Evolutionary conservation across 1,140 invertebrate species (phyloP).

Genomic region (Drosophila pseudoobscura): DNA sequence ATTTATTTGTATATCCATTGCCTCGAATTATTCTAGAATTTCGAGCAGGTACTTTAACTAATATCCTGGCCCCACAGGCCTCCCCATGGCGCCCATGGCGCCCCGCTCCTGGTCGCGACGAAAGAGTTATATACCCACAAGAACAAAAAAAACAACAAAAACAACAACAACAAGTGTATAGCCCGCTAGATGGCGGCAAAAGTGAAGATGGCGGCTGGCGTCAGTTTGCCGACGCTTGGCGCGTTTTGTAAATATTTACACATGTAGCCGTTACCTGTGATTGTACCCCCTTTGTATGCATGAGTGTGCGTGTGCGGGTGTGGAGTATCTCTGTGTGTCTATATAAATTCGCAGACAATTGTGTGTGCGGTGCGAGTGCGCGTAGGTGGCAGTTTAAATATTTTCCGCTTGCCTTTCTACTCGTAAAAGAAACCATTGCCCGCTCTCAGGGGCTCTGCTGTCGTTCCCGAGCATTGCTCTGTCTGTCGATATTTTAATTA

Average conservation of each 20-base stretch:
- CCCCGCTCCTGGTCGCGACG: slow-evolving; percentile 8
- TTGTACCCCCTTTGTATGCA: slow-evolving; percentile 34
- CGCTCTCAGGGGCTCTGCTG: slow-evolving; percentile 26
- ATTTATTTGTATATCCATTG: too few relatives aligned
- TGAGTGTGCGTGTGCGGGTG: slow-evolving; percentile 1
- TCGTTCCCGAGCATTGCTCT: slow-evolving; percentile 38
- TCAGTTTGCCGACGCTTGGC: slow-evolving; percentile 75
- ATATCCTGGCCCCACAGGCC: too few relatives aligned
- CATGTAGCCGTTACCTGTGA: slow-evolving; percentile 81
- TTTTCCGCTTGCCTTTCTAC: slow-evolving; percentile 43
- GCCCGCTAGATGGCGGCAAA: slow-evolving; percentile 38
- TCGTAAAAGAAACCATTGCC: slow-evolving; percentile 39
- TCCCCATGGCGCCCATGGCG: neutral
- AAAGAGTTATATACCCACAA: slow-evolving; percentile 46
- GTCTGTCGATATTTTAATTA: slow-evolving; percentile 69
- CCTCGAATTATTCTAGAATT: too few relatives aligned
- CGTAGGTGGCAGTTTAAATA: slow-evolving; percentile 39
- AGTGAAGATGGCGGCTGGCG: slow-evolving; percentile 68
- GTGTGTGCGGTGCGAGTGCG: slow-evolving; percentile 22
- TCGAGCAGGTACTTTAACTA: too few relatives aligned
- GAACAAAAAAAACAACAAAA: slow-evolving; percentile 19
- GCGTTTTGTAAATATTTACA: slow-evolving; percentile 82
- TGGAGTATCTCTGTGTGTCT: slow-evolving; percentile 10
- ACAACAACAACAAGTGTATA: slow-evolving; percentile 24
- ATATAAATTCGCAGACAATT: slow-evolving; percentile 42